These are phyloP conservation scores for Sinocyclocheilus anophthalmus DNA, from an alignment of 2,113 vertebrate species.

Conservation along the genomic window DNA sequence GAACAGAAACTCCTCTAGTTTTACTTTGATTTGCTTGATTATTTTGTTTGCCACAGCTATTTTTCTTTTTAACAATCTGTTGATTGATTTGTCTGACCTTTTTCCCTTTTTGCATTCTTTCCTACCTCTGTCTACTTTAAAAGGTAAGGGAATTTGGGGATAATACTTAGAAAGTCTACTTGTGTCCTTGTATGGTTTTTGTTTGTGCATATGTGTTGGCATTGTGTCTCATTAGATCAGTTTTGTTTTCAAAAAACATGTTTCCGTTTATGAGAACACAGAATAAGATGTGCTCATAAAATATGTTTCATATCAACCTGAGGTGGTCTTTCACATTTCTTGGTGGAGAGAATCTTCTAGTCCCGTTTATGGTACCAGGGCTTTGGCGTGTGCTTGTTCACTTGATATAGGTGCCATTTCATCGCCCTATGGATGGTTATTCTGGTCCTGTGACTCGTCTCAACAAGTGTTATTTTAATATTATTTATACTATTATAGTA, in stretches of 20 bases:
- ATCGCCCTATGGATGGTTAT: background rate
- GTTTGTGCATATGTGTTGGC: background rate
- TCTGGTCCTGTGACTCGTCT: background rate
- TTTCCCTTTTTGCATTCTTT: constrained; percentile 66
- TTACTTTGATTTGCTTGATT: constrained; percentile 29
- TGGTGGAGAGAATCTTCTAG: background rate
- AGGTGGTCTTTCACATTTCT: background rate
- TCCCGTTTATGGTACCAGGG: background rate
- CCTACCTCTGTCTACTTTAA: constrained; percentile 65
- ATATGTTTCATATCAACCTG: background rate
- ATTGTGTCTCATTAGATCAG: background rate
- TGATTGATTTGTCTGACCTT: constrained; percentile 62
- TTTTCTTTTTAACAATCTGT: constrained; percentile 39
- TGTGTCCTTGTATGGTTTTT: background rate
- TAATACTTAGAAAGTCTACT: constrained; percentile 9
- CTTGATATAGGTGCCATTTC: background rate
- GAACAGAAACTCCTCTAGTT: constrained; percentile 16
- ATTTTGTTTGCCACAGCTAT: constrained; percentile 14
- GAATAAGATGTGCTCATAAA: background rate
- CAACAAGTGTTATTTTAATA: too few species aligned
- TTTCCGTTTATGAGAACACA: background rate
- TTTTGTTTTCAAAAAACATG: background rate
- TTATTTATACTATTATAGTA: background rate
- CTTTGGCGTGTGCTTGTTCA: background rate
- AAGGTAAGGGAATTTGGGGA: constrained; percentile 73